Conservation (phyloP, 2,888 invertebrate genomes). For the Campoletis raptor region DNA sequence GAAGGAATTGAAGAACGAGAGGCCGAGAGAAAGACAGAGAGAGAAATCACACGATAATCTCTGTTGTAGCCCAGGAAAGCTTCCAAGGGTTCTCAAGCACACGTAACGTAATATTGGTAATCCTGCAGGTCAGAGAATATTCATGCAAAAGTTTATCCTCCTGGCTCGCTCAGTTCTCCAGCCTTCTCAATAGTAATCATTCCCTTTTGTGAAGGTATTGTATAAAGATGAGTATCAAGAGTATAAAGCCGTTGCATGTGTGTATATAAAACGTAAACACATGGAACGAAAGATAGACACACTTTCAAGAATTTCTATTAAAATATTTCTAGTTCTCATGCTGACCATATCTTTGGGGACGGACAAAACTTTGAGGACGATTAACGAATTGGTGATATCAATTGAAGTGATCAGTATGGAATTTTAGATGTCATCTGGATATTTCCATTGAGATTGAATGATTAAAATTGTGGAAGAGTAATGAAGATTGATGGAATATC, state of each 20-base stretch:
- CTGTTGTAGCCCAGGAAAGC: conserved; percentile 36
- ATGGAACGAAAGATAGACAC: conserved; percentile 65
- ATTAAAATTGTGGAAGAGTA: neutral
- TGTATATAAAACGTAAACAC: conserved; percentile 62
- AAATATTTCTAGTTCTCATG: neutral
- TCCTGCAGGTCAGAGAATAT: conserved; percentile 56
- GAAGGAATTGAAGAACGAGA: conserved; percentile 9
- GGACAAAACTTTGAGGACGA: conserved; percentile 15
- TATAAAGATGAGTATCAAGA: neutral
- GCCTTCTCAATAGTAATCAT: conserved; percentile 16
- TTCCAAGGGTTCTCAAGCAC: neutral
- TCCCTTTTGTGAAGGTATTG: conserved; percentile 30
- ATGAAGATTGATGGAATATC: neutral
- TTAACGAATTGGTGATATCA: conserved; percentile 62
- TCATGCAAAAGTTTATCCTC: conserved; percentile 63
- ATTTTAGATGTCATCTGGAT: neutral
- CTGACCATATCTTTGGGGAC: neutral
- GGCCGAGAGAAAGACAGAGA: neutral
- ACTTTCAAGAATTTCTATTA: conserved; percentile 67
- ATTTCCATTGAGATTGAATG: neutral
- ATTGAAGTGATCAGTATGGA: neutral
- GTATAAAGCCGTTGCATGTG: conserved; percentile 19
- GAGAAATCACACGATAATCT: conserved; percentile 39
- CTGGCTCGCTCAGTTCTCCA: conserved; percentile 18
- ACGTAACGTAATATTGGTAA: conserved; percentile 50